These are phyloP conservation scores for Hydrophis major DNA, from an alignment of 2,797 vertebrate species.

Conservation along the genomic window DNA sequence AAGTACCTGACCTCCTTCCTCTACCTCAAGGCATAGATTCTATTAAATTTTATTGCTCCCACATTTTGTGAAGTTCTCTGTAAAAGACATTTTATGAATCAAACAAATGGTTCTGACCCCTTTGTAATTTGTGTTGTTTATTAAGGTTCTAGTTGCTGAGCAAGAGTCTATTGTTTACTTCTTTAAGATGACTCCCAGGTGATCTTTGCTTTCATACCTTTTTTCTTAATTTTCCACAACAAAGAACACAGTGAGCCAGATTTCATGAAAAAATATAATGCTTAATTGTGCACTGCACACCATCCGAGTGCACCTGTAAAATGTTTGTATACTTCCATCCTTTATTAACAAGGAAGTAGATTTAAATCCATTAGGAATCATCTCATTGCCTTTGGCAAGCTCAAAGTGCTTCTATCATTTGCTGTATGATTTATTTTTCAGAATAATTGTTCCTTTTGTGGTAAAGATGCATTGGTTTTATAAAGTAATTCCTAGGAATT, in stretches of 20 bases:
- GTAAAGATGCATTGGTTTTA: constrained; percentile 48
- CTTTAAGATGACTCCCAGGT: constrained; percentile 40
- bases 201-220: constrained; percentile 30
- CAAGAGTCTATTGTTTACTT: constrained; percentile 58
- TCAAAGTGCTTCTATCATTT: constrained; percentile 59
- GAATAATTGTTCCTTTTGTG: constrained; percentile 56
- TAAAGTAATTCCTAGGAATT: neutral
- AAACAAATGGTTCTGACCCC: constrained; percentile 48
- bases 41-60: constrained; percentile 55
- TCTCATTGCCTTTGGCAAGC: constrained; percentile 60
- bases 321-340: constrained; percentile 38
- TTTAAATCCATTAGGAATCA: constrained; percentile 65
- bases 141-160: constrained; percentile 61
- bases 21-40: constrained; percentile 37
- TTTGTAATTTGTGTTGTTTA: constrained; percentile 50
- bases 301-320: constrained; percentile 45
- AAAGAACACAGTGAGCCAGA: constrained; percentile 39
- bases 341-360: constrained; percentile 46
- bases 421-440: constrained; percentile 64
- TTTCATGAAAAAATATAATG: constrained; percentile 38
- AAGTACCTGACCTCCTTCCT: constrained; percentile 22
- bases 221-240: constrained; percentile 40
- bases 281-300: constrained; percentile 42
- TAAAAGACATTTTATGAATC: constrained; percentile 49
- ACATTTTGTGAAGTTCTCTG: constrained; percentile 47